Evolutionary conservation across 2,797 vertebrate species (phyloP).

Genomic region (Pogonophryne albipinna): DNA sequence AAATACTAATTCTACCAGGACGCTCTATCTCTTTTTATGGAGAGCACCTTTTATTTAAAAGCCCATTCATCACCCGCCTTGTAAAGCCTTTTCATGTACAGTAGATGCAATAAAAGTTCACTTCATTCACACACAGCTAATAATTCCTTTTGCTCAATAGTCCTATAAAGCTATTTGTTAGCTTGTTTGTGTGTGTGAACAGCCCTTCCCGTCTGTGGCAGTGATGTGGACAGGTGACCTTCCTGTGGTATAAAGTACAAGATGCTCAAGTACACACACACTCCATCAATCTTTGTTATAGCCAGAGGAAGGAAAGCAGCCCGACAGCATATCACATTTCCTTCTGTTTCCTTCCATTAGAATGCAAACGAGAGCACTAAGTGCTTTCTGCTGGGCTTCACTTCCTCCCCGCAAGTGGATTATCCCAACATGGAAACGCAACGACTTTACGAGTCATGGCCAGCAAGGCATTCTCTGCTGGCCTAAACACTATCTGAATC

Average conservation of each 20-base stretch:
- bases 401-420: constrained; percentile 36
- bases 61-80: constrained; percentile 28
- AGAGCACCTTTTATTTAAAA: constrained; percentile 33
- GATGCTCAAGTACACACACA: constrained; percentile 28
- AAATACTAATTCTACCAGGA: constrained; percentile 19
- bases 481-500: too few species aligned
- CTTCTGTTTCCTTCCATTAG: constrained; percentile 53
- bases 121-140: constrained; percentile 52
- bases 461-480: too few species aligned
- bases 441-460: constrained; percentile 43
- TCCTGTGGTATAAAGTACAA: constrained; percentile 52
- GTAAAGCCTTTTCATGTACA: constrained; percentile 37
- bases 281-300: constrained; percentile 65
- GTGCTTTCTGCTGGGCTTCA: constrained; percentile 34
- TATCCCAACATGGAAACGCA: constrained; percentile 21
- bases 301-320: constrained; percentile 37
- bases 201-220: constrained; percentile 24
- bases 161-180: constrained; percentile 34
- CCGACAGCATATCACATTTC: constrained; percentile 39
- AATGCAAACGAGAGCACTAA: constrained; percentile 47
- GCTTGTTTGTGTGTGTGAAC: constrained; percentile 19
- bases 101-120: constrained; percentile 47
- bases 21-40: constrained; percentile 25
- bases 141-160: constrained; percentile 41
- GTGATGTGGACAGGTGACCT: constrained; percentile 67